Evolutionary conservation across 2,888 invertebrate species (phyloP).

Genomic region (Suillia variegata): DNA sequence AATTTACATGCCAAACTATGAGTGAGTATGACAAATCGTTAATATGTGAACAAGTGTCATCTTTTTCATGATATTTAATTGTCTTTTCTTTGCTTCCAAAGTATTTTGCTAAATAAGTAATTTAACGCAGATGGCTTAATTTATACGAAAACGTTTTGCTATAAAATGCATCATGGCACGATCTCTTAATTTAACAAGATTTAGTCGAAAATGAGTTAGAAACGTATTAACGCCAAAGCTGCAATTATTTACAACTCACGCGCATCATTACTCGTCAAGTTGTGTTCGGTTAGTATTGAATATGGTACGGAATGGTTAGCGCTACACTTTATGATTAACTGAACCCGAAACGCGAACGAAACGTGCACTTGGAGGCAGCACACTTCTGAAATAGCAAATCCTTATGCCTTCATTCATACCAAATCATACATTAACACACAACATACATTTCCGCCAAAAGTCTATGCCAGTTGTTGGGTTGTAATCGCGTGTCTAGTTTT

Average conservation of each 20-base stretch:
- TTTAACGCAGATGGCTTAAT: constrained; percentile 20
- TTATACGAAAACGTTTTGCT: constrained; percentile 8
- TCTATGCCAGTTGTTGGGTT: not conserved
- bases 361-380: not conserved
- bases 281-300: too few species aligned
- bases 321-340: constrained; percentile 39
- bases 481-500: constrained; percentile 15
- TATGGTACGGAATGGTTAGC: too few species aligned
- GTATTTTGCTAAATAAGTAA: not conserved
- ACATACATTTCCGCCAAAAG: too few species aligned
- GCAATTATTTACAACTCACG: constrained; percentile 19
- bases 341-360: too few species aligned
- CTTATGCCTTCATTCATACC: too few species aligned
- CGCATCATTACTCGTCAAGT: constrained; percentile 6
- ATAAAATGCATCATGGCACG: not conserved
- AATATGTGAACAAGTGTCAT: not conserved
- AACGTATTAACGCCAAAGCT: constrained; percentile 1
- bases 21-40: constrained; percentile 1
- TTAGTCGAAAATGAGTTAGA: too few species aligned
- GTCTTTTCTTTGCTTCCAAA: too few species aligned
- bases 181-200: constrained; percentile 2
- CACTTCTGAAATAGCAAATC: constrained; percentile 7
- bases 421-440: too few species aligned
- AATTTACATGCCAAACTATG: too few species aligned
- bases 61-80: not conserved